phyloP scores from a whole-genome alignment of 1,140 invertebrate species.

The Cyclina sinensis region DNA sequence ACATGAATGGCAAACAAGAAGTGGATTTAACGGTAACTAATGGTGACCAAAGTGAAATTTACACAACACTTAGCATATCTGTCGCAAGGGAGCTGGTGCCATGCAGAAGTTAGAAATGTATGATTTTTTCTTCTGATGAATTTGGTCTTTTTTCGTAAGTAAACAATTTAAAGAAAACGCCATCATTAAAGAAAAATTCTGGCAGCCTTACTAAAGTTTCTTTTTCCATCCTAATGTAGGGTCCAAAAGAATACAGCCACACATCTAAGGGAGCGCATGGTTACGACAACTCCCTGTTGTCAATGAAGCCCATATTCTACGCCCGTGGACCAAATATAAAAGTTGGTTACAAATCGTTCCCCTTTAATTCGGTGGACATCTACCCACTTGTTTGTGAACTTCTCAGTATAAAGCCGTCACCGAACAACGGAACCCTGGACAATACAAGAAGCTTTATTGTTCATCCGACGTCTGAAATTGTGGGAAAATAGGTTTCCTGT shows the following conservation, averaged over 20 bases:
- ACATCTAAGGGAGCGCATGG: constrained; percentile 89
- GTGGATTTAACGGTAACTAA: too few relatives aligned
- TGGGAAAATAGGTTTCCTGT: neutral
- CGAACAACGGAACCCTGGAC: constrained; percentile 78
- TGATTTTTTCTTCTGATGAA: too few relatives aligned
- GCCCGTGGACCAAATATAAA: constrained; percentile 90
- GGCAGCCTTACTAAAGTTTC: too few relatives aligned
- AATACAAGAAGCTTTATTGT: constrained; percentile 39
- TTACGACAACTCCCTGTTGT: constrained; percentile 88
- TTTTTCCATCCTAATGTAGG: neutral
- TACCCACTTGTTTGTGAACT: constrained; percentile 90
- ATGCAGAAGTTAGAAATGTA: too few relatives aligned
- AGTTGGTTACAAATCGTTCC: constrained; percentile 86
- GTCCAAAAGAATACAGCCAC: neutral
- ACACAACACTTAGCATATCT: too few relatives aligned
- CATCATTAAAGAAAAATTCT: too few relatives aligned
- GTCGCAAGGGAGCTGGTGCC: too few relatives aligned
- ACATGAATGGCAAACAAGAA: too few relatives aligned
- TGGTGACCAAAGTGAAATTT: too few relatives aligned
- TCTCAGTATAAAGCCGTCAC: constrained; percentile 80
- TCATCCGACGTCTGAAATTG: neutral
- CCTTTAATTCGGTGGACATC: constrained; percentile 90
- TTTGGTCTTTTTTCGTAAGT: too few relatives aligned
- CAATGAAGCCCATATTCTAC: constrained; percentile 91
- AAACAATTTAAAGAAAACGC: too few relatives aligned